Base-by-base conservation (phyloP, 2,888 invertebrate genomes). In the Salticus scenicus region DNA sequence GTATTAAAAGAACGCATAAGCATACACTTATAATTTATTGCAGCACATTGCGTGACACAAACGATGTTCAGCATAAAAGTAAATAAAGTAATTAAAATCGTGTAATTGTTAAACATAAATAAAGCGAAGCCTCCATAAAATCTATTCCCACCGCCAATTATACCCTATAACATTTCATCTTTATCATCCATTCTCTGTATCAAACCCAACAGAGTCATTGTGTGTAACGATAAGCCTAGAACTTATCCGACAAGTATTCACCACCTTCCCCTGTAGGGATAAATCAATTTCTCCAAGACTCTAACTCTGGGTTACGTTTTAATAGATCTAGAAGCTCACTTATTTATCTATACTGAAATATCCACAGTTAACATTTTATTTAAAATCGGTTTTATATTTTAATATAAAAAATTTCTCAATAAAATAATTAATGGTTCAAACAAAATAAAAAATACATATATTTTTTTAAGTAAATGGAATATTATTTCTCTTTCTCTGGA, bases 281-380 rank as follows among this genome's bases (percentile, higher is more conserved):
- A 81, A 74, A 74, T 81, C 81, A 81, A 81, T 74, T 81, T 41
- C 69, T 69, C 28, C 37, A 57, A 81, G 80, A 80, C 73, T 80
- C 73, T 71, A 72, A 47, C 41, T 17, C 17, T 14, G 41, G 14
- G 37, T 14, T n/a, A 24, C 64, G 27, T 47, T 73, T 66, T 80
- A n/a, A 73, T 47, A 73, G 51, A 81, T 37, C 57, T 20, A 67
- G 33, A 33, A 37, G 67, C n/a, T n/a, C n/a, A n/a, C n/a, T n/a
- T n/a, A n/a, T n/a, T n/a, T n/a, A n/a, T n/a, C n/a, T n/a, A n/a
- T n/a, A n/a, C n/a, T n/a, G n/a, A n/a, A n/a, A n/a, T n/a, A n/a
- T n/a, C n/a, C n/a, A n/a, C n/a, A n/a, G n/a, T n/a, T n/a, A n/a
- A n/a, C n/a, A n/a, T n/a, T n/a, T n/a, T n/a, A n/a, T n/a, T n/a